Evolutionary conservation across 2,888 invertebrate species (phyloP).

Genomic region (Pristionchus arcanus): DNA sequence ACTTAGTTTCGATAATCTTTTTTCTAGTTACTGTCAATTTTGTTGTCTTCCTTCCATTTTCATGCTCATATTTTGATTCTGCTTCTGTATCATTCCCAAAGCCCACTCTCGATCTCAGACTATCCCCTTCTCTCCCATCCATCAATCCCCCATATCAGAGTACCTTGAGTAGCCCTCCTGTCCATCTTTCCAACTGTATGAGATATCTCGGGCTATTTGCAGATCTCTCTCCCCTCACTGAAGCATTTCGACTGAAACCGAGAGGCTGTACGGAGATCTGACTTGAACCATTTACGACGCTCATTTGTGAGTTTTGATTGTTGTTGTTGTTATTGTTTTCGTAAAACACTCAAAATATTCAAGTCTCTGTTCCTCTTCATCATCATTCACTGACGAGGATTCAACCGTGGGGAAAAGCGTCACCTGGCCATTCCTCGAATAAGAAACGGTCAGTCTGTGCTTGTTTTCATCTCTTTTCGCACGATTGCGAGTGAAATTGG

Average conservation of each 20-base stretch:
- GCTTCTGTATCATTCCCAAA: background rate
- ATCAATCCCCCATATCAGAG: constrained; percentile 21
- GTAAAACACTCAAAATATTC: background rate
- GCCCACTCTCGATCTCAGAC: background rate
- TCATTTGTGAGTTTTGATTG: background rate
- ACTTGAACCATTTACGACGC: background rate
- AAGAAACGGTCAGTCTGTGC: background rate
- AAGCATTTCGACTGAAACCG: constrained; percentile 17
- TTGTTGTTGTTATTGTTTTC: background rate
- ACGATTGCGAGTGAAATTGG: background rate
- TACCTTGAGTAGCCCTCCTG: background rate
- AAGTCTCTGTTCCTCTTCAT: constrained; percentile 22
- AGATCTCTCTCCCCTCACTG: constrained; percentile 16
- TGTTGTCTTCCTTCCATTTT: background rate
- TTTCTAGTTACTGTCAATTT: background rate
- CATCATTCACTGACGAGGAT: constrained; percentile 41
- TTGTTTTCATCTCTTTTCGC: background rate
- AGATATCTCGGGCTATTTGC: constrained; percentile 18
- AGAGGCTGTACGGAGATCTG: background rate
- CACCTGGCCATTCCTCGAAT: background rate
- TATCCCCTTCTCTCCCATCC: constrained; percentile 18
- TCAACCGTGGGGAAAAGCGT: background rate
- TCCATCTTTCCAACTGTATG: constrained; percentile 19
- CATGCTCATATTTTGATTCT: background rate
- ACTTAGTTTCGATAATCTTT: background rate